Conservation (phyloP, 2,113 vertebrate genomes). For the Ancistrus triradiatus region DNA sequence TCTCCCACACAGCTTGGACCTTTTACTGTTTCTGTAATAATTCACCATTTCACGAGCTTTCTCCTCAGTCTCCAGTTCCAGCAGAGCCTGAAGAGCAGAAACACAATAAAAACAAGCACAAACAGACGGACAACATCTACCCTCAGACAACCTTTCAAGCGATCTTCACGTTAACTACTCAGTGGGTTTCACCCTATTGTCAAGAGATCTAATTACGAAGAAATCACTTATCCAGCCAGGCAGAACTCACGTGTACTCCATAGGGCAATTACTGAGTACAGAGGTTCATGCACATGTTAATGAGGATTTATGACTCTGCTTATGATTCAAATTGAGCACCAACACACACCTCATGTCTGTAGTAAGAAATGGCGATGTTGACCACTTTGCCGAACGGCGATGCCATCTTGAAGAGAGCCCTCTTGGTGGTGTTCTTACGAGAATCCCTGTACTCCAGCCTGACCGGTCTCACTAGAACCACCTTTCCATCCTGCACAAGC, state of each 20-base stretch:
- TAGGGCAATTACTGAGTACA: no score
- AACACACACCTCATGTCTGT: slow-evolving; percentile 43
- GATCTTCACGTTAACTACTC: neutral
- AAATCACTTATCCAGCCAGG: no score
- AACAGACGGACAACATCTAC: neutral
- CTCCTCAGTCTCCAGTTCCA: slow-evolving; percentile 76
- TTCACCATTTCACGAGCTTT: slow-evolving; percentile 77
- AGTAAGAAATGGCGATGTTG: slow-evolving; percentile 41
- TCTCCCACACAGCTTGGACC: slow-evolving; percentile 68
- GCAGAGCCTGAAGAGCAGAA: slow-evolving; percentile 67
- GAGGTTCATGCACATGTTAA: neutral
- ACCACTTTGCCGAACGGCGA: slow-evolving; percentile 42
- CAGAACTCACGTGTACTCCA: no score
- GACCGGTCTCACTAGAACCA: slow-evolving; percentile 45
- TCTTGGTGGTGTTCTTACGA: slow-evolving; percentile 14
- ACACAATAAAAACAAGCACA: neutral
- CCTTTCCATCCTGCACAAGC: slow-evolving; percentile 39
- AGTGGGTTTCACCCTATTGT: neutral
- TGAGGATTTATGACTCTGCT: no score
- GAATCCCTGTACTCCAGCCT: slow-evolving; percentile 23
- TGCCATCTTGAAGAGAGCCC: slow-evolving; percentile 36
- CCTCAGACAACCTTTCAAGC: no score
- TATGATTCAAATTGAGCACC: no score
- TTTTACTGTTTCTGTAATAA: slow-evolving; percentile 71
- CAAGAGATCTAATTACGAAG: no score